Percentiles rank a stretch among this genome's conserved stretches.
Conservation (phyloP, 2,113 vertebrate genomes). For the Sinocyclocheilus rhinocerous region DNA sequence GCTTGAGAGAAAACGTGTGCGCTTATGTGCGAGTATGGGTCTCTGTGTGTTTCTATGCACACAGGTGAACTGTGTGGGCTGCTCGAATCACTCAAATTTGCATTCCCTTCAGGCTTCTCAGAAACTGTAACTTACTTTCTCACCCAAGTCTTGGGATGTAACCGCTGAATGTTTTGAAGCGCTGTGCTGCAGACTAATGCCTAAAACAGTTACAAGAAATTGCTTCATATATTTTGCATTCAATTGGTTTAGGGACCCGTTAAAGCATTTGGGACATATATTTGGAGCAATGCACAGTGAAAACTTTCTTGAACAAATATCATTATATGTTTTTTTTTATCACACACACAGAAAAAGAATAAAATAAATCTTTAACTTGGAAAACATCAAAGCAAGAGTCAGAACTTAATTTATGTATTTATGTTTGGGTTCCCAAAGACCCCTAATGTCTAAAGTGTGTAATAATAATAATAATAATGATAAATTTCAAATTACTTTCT, state of each 20-base stretch:
- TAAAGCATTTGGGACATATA: neutral
- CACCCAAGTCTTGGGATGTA: conserved; percentile 38
- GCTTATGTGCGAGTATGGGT: neutral
- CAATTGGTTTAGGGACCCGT: conserved; percentile 6
- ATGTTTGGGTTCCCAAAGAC: neutral
- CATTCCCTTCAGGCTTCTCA: conserved; percentile 52
- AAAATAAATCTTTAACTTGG: neutral
- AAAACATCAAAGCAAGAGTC: neutral
- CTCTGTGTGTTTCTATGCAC: conserved; percentile 1
- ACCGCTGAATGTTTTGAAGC: neutral
- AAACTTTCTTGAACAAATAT: neutral
- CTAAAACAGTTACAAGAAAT: conserved; percentile 16
- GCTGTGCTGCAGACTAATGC: conserved; percentile 13
- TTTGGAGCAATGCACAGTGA: neutral
- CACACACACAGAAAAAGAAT: neutral
- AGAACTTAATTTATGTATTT: neutral
- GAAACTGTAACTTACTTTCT: conserved; percentile 55
- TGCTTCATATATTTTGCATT: neutral
- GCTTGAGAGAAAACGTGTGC: conserved; percentile 10
- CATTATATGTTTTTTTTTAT: neutral
- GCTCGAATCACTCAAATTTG: conserved; percentile 25
- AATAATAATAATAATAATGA: neutral
- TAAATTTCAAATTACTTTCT: neutral
- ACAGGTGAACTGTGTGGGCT: conserved; percentile 51
- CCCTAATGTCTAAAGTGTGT: neutral